These are phyloP conservation scores for Podilymbus podiceps DNA, from an alignment of 2,113 vertebrate genomes.

Conservation along the genomic window DNA sequence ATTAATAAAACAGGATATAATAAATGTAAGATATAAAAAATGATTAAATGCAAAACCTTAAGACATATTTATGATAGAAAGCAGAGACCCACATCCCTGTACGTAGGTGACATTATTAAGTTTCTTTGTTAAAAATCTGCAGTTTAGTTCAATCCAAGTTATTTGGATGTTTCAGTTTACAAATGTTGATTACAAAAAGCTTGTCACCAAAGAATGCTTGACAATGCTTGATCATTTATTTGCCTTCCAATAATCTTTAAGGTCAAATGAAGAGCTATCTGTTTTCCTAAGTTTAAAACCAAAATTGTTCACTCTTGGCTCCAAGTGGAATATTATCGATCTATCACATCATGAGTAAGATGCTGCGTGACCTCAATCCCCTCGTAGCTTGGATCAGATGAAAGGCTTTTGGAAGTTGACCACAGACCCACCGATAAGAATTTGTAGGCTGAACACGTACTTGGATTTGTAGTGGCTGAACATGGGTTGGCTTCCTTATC, in stretches of 20 bases:
- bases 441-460: not conserved
- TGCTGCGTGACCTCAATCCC: not conserved
- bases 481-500: not conserved
- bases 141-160: not conserved
- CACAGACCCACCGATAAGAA: not conserved
- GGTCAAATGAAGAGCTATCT: not conserved
- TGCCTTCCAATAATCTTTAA: not conserved
- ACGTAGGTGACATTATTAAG: not conserved
- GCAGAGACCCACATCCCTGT: not conserved
- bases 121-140: not conserved
- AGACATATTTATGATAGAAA: not conserved
- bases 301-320: not conserved
- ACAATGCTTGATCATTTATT: not conserved
- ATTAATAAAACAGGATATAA: not conserved
- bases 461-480: not conserved
- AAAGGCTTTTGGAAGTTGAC: not conserved
- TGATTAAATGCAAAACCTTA: not conserved
- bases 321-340: not conserved
- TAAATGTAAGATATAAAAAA: not conserved
- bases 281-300: not conserved
- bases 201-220: not conserved
- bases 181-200: not conserved
- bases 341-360: not conserved
- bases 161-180: not conserved
- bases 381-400: not conserved